Conservation (phyloP, 2,113 vertebrate genomes). For the Xenus cinereus region DNA sequence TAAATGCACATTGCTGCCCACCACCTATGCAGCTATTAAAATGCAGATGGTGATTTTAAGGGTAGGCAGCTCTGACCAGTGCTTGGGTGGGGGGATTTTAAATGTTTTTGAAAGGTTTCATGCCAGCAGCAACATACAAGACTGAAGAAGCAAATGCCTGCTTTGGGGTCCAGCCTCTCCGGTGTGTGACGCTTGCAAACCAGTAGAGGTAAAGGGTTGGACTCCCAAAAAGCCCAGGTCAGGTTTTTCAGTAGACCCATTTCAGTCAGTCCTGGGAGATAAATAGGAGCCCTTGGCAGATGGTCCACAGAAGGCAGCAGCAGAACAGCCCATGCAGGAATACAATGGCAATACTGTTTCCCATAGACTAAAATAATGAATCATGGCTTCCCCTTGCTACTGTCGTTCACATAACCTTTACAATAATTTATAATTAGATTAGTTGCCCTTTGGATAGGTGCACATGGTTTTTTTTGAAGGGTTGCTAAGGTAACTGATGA, state of each 20-base stretch:
- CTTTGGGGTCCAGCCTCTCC: neutral
- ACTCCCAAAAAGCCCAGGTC: neutral
- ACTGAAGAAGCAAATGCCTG: neutral
- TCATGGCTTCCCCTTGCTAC: conserved; percentile 46
- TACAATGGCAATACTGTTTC: conserved; percentile 45
- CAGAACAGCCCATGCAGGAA: neutral
- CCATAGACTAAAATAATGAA: conserved; percentile 41
- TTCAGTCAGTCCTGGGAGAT: neutral
- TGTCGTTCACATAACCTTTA: conserved; percentile 11
- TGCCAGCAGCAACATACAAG: neutral
- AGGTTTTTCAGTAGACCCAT: neutral
- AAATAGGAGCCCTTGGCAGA: neutral
- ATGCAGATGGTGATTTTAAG: neutral
- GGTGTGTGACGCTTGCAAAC: neutral
- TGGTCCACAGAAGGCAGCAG: neutral
- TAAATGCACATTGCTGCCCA: neutral
- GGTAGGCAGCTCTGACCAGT: neutral
- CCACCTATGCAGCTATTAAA: neutral
- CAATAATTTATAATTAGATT: conserved; percentile 57
- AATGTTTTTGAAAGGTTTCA: neutral
- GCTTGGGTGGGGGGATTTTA: neutral
- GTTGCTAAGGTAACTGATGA: conserved; percentile 49
- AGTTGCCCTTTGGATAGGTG: conserved; percentile 34
- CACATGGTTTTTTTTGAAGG: neutral
- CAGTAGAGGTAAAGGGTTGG: neutral